Base-by-base conservation (phyloP, 1,140 invertebrate genomes). In the Temnothorax longispinosus region DNA sequence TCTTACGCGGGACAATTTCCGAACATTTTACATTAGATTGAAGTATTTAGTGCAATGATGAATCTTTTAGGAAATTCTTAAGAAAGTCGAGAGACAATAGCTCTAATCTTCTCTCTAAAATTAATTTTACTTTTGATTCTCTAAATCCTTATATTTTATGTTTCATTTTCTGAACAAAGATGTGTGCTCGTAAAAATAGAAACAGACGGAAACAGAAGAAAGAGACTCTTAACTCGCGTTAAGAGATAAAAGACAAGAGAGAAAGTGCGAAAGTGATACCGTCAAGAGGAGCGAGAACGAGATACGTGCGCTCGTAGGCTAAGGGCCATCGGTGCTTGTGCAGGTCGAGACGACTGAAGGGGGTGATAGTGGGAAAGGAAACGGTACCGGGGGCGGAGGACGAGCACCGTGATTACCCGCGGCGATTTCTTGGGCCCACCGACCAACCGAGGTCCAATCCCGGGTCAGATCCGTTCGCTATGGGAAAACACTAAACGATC, bases 401-500 rank as follows among this genome's bases (percentile, higher is more conserved):
- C 88, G 92, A 89, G 69, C 89, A 91, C 92, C 95, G 95, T 95
- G 95, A 95, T 95, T 94, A 94, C 94, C 94, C 75, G 88, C 75
- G 94, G 94, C 94, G 89, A 93, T 94, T 93, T 91, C 89, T 91
- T 93, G 92, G 93, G 93, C 91, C 93, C 92, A 92, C 88, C 88
- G 90, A 89, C 89, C 89, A 89, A 64, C 89, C 91, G 93, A 91
- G 94, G 93, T 94, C 92, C 94, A 92, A 95, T 94, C 94, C 92
- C 94, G 92, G 94, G 94, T 95, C 95, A 95, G 94, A 95, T 94
- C 93, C 92, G 91, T 93, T 93, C 92, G 92, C 94, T 94, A 95
- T 95, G 94, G 94, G 94, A 95, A 95, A 95, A 93, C 90, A 91
- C 91, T 95, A 95, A 95, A 95, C 94, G 95, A 95, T 95, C 93